Base-by-base conservation (phyloP, 2,888 invertebrate species). In the Oscheius sp. region DNA sequence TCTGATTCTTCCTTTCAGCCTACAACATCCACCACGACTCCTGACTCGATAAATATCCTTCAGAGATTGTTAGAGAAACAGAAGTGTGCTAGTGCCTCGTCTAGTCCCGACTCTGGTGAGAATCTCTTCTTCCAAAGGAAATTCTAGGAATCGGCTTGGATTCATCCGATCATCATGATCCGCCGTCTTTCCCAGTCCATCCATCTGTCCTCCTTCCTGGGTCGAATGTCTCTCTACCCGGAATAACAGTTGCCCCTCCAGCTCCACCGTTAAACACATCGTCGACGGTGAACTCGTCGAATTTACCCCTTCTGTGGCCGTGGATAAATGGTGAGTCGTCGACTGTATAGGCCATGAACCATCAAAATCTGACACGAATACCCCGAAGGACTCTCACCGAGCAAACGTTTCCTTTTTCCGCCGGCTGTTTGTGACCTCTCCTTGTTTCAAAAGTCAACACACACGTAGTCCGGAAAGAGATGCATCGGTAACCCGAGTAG, bases 271-370 rank as follows among this genome's bases (percentile, higher is more conserved):
- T 59, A 59, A 44, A 44, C 32, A 54, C 54, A 2, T 17, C 33
- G 24, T 33, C 30, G 6, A 6, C 32, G 33, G 17, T 17, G 9
- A n/a, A 41, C 6, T 59, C 59, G 26, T 44, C 59, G 14, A 66
- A 68, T 30, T 65, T 68, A 5, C 47, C 67, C 12, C 32, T 63
- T 2, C 61, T 72, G 5, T 76, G 73, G 73, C 72, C 73, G 4
- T 73, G 75, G 75, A 59, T 75, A 24, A 70, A 50, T 63, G 65
- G 71, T 71, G 6, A 62, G 71, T 56, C 26, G 14, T 36, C 36
- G 20, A 22, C 24, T 49, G n/a, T n/a, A n/a, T n/a, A n/a, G n/a
- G n/a, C n/a, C n/a, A n/a, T n/a, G n/a, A n/a, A n/a, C n/a, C n/a
- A n/a, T n/a, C n/a, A n/a, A n/a, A n/a, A n/a, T n/a, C n/a, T n/a